These are phyloP conservation scores for Lutraria lutraria DNA, from an alignment of 2,888 invertebrate genomes.

Conservation along the genomic window DNA sequence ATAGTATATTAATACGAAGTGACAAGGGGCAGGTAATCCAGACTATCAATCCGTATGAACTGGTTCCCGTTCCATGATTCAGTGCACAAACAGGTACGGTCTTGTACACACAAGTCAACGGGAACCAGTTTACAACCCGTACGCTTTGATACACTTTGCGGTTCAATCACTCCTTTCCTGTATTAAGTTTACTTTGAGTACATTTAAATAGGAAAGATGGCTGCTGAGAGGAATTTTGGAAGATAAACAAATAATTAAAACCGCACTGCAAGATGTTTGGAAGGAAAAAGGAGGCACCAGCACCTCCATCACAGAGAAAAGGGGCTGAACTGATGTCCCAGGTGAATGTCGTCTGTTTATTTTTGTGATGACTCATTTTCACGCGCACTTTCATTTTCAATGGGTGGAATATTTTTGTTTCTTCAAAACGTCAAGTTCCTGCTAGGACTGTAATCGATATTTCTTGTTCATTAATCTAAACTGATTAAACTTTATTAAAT, in stretches of 20 bases:
- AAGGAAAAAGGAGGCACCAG: slow-evolving; percentile 68
- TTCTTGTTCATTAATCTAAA: neutral
- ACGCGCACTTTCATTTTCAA: neutral
- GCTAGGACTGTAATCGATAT: neutral
- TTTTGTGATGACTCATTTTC: slow-evolving; percentile 32
- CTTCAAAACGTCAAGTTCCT: neutral
- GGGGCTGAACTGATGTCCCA: slow-evolving; percentile 82
- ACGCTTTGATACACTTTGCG: neutral
- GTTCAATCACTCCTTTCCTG: neutral
- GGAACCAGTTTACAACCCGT: neutral
- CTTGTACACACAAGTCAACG: no score
- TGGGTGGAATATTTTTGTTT: neutral
- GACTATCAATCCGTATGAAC: no score
- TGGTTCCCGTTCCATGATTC: no score
- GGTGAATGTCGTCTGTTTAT: slow-evolving; percentile 56
- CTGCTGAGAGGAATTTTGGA: neutral
- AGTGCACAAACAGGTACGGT: no score
- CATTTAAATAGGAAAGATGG: neutral
- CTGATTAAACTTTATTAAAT: neutral
- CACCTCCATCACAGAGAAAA: slow-evolving; percentile 73
- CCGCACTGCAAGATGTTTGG: slow-evolving; percentile 66
- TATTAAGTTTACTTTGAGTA: neutral
- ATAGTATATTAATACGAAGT: no score
- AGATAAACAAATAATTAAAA: slow-evolving; percentile 19
- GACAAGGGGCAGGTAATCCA: no score